Evolutionary conservation across 2,797 vertebrate genomes (phyloP), one percentile per base, ranked within the genome.

Genomic region (Poecile montanus): DNA sequence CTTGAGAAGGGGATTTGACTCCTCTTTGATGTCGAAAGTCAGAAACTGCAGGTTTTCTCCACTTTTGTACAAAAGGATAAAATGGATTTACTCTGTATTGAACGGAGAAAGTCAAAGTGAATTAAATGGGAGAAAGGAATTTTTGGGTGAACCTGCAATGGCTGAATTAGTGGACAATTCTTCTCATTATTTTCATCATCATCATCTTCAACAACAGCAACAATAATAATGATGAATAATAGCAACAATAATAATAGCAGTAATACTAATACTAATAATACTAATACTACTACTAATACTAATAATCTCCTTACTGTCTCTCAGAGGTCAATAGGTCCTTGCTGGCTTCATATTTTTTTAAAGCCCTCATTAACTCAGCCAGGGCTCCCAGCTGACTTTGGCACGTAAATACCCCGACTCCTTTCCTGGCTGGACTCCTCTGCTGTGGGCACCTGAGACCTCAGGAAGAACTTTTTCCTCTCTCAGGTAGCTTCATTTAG

Each of bases 291-390:
- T 45, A 32, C 23, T 32, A 50, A 44, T 1, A 63, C 22, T 3
- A 44, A 56, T 6, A 30, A 42, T 42, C 6, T 63, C 16, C 19
- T 32, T 22, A n/a, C 21, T 11, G 13, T 51, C 8, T 40, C 44
- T 84, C 32, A 63, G 53, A 89, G 65, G 68, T 68, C 1, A 0
- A 34, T 23, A 74, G 60, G 60, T 93, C 38, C 45, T 72, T 67
- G 38, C 40, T 67, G 66, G 75, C 78, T 94, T 97, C 96, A 95
- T 95, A 85, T 96, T 96, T 96, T 93, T 96, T 96, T 95, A 91
- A 97, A 95, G 44, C 65, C 30, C 51, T 95, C 90, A 91, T 96
- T 97, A 96, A 78, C 34, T 70, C 75, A 53, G 23, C 36, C 51
- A 76, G 32, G 76, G 32, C 72, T 94, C 82, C 95, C 80, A 65